Evolutionary conservation across 2,113 vertebrate genomes (phyloP).

Genomic region (Picathartes gymnocephalus): DNA sequence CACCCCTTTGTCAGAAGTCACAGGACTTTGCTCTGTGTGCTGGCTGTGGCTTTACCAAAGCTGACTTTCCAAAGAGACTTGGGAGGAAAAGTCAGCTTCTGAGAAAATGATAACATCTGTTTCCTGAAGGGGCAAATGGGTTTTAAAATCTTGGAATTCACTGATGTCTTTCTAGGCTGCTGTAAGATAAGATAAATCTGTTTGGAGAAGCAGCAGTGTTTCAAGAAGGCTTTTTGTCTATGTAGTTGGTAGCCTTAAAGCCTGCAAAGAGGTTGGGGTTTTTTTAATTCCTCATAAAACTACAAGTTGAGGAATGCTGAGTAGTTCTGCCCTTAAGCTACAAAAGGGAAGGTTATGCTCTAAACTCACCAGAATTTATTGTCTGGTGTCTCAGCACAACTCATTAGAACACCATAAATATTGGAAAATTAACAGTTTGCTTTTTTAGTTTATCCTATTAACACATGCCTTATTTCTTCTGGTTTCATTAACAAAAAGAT

Average conservation of each 20-base stretch:
- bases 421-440: not conserved
- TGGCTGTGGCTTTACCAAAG: not conserved
- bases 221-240: not conserved
- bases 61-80: not conserved
- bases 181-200: not conserved
- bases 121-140: not conserved
- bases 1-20: no score
- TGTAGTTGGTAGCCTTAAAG: not conserved
- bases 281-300: not conserved
- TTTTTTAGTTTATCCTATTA: not conserved
- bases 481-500: not conserved
- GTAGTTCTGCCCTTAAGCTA: not conserved
- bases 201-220: not conserved
- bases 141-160: not conserved
- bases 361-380: not conserved
- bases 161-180: not conserved
- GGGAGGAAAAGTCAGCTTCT: not conserved
- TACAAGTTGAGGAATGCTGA: not conserved
- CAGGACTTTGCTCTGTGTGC: rapidly evolving
- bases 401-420: not conserved
- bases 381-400: not conserved
- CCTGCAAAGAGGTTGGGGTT: not conserved
- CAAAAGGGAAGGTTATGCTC: not conserved
- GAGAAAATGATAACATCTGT: not conserved
- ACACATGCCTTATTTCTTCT: not conserved